These are phyloP conservation scores for Sycophaga agraensis DNA, from an alignment of 1,140 invertebrate genomes.

Conservation along the genomic window DNA sequence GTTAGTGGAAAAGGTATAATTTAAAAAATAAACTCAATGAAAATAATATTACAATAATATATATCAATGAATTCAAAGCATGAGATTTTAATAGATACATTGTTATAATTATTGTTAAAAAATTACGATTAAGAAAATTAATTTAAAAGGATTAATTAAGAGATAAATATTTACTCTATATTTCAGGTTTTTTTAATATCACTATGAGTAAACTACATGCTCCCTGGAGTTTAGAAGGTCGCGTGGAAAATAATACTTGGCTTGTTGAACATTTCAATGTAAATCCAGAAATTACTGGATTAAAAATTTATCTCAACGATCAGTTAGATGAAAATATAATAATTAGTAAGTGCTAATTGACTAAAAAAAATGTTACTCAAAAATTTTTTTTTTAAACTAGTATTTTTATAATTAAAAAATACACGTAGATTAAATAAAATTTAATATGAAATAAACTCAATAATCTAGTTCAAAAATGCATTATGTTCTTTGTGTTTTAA, in stretches of 20 bases:
- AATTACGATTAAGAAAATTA: constrained; percentile 8
- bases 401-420: no score
- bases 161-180: neutral
- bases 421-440: no score
- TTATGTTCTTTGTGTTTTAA: no score
- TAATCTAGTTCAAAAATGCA: no score
- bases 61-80: no score
- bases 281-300: constrained; percentile 61
- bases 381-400: neutral
- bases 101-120: constrained; percentile 12
- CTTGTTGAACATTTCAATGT: constrained; percentile 63
- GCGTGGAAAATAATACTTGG: constrained; percentile 47
- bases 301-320: constrained; percentile 59
- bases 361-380: no score
- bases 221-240: constrained; percentile 44
- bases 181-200: constrained; percentile 48
- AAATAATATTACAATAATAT: no score
- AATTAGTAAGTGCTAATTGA: constrained; percentile 58
- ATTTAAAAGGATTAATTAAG: neutral
- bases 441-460: no score
- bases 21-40: neutral
- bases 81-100: no score
- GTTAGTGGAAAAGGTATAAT: constrained; percentile 56
- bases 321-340: constrained; percentile 59
- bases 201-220: constrained; percentile 44